Conservation (phyloP, 2,888 invertebrate species). For the Bhutanitis thaidina region DNA sequence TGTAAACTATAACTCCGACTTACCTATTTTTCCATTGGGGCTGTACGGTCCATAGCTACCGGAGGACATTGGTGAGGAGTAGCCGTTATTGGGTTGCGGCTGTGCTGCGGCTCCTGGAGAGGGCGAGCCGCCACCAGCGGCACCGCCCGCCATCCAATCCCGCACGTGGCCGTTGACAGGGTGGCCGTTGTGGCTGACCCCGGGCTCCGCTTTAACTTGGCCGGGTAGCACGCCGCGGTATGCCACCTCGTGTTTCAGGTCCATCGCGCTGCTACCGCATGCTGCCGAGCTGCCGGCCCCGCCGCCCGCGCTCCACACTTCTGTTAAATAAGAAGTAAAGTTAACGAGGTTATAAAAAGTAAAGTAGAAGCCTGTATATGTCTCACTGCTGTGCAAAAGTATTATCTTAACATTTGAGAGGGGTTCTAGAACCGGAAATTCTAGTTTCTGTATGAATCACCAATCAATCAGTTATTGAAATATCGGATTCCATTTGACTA, state of each 20-base stretch:
- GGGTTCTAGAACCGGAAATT: too few relatives aligned
- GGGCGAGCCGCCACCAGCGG: conserved; percentile 74
- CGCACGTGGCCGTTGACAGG: conserved; percentile 70
- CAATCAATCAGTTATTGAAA: too few relatives aligned
- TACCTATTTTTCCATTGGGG: conserved; percentile 93
- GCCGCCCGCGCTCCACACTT: conserved; percentile 78
- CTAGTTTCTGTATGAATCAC: too few relatives aligned
- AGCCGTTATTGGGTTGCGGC: conserved; percentile 86
- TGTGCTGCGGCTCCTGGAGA: conserved; percentile 84
- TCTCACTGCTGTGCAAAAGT: too few relatives aligned
- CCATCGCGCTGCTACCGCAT: conserved; percentile 81
- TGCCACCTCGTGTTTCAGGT: conserved; percentile 83
- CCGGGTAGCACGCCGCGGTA: conserved; percentile 74
- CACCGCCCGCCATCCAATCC: conserved; percentile 76
- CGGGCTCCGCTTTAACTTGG: conserved; percentile 73
- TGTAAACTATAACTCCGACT: conserved; percentile 49
- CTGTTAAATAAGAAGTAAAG: conserved; percentile 33
- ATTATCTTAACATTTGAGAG: too few relatives aligned
- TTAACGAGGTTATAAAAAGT: too few relatives aligned
- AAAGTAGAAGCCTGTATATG: too few relatives aligned
- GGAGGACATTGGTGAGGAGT: conserved; percentile 91
- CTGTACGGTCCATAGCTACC: conserved; percentile 95
- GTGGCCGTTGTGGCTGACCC: conserved; percentile 75
- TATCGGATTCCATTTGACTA: too few relatives aligned
- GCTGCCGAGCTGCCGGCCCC: conserved; percentile 72